Conservation (phyloP, 2,888 invertebrate genomes). For the Bibio marci region DNA sequence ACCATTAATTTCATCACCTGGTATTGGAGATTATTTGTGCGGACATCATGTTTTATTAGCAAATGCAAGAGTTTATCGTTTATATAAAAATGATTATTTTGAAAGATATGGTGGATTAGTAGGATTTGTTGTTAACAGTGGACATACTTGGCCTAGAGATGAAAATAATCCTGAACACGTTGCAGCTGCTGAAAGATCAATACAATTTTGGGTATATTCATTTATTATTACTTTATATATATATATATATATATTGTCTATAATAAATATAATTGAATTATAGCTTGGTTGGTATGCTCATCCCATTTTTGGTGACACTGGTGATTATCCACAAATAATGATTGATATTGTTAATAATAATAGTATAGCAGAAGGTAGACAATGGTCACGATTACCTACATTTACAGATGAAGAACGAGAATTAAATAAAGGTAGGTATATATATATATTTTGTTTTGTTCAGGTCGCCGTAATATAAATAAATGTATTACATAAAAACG, state of each 20-base stretch:
- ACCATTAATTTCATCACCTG: conserved; percentile 24
- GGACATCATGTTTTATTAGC: conserved; percentile 33
- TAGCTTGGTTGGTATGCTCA: conserved; percentile 31
- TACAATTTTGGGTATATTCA: conserved; percentile 17
- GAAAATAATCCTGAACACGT: conserved; percentile 8
- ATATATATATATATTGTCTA: not conserved
- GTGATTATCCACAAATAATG: conserved; percentile 36
- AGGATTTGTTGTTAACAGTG: conserved; percentile 17
- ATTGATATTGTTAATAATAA: conserved; percentile 25
- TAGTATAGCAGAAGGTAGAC: conserved; percentile 28
- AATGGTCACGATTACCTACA: conserved; percentile 29
- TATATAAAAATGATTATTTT: conserved; percentile 27
- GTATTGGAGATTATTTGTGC: conserved; percentile 33
- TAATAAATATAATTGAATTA: not conserved
- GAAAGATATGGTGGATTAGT: conserved; percentile 18
- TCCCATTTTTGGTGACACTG: conserved; percentile 30
- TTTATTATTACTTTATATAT: too few species aligned
- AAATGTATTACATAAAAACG: too few species aligned
- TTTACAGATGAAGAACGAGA: conserved; percentile 28
- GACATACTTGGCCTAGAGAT: conserved; percentile 15
- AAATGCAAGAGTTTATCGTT: conserved; percentile 33
- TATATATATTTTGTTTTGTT: too few species aligned
- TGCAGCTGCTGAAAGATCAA: conserved; percentile 14
- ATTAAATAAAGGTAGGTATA: too few species aligned
- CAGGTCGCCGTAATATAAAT: too few species aligned